These are phyloP conservation scores for Luscinia luscinia DNA, from an alignment of 2,797 vertebrate species.

Conservation along the genomic window DNA sequence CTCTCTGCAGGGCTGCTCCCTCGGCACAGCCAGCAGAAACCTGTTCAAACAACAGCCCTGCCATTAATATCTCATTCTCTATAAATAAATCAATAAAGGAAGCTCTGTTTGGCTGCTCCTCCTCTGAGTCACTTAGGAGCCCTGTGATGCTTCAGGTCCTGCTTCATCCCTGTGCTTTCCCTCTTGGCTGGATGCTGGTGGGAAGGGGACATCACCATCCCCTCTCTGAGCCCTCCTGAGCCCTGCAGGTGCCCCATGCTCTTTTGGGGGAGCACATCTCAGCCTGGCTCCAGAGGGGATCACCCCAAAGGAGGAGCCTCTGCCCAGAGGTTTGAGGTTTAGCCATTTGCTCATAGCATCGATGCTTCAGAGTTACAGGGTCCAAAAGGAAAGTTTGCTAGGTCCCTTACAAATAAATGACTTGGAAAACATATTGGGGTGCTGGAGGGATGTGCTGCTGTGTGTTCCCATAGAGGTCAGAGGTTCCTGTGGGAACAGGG, in stretches of 20 bases:
- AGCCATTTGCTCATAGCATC: background rate
- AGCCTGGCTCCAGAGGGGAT: background rate
- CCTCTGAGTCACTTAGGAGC: background rate
- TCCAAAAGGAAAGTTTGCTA: background rate
- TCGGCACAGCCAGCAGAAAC: background rate
- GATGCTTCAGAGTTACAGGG: accelerated
- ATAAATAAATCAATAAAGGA: conserved; percentile 68
- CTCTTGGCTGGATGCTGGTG: background rate
- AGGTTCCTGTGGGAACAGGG: background rate
- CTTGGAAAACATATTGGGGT: background rate
- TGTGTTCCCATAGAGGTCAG: background rate
- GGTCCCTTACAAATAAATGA: background rate
- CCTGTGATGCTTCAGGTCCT: background rate
- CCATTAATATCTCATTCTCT: conserved; percentile 52
- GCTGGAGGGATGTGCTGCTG: background rate
- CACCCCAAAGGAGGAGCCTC: no score
- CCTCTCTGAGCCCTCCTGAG: accelerated
- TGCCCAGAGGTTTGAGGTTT: background rate
- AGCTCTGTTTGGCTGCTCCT: background rate
- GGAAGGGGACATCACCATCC: no score
- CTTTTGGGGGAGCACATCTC: background rate
- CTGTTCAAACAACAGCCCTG: conserved; percentile 59
- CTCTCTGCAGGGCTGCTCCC: background rate
- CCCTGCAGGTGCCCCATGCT: accelerated
- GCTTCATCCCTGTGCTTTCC: background rate